Percentiles rank a stretch among this genome's conserved stretches.
Evolutionary conservation across 2,113 vertebrate species (phyloP).

Genomic region (Ahaetulla prasina): DNA sequence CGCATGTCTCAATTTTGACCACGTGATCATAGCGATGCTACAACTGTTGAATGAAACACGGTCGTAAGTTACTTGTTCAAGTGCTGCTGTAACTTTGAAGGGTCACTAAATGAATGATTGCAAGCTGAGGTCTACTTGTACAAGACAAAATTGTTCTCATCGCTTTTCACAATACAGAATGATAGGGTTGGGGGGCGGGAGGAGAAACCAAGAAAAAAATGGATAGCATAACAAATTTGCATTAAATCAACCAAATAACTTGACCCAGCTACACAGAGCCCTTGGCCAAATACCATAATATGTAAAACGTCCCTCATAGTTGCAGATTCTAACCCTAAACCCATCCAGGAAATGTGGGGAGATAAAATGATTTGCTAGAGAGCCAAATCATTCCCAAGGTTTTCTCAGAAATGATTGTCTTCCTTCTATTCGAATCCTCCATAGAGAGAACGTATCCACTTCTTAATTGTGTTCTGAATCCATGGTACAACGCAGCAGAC

Average conservation of each 20-base stretch:
- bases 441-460: neutral
- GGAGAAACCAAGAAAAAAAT: neutral
- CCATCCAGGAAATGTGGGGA: neutral
- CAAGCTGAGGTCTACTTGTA: too few relatives aligned
- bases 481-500: conserved; percentile 3
- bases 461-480: neutral
- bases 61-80: too few relatives aligned
- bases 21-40: too few relatives aligned
- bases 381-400: neutral
- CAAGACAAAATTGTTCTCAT: too few relatives aligned
- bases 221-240: neutral
- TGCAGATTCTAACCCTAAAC: neutral
- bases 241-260: neutral
- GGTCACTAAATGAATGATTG: too few relatives aligned
- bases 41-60: too few relatives aligned
- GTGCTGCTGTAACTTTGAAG: too few relatives aligned
- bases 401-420: neutral
- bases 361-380: neutral
- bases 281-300: neutral
- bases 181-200: neutral
- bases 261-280: too few relatives aligned
- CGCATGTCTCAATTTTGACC: too few relatives aligned
- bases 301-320: neutral
- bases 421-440: neutral
- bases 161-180: neutral